Conservation (phyloP, 2,888 invertebrate genomes). For the Auanema sp. region DNA sequence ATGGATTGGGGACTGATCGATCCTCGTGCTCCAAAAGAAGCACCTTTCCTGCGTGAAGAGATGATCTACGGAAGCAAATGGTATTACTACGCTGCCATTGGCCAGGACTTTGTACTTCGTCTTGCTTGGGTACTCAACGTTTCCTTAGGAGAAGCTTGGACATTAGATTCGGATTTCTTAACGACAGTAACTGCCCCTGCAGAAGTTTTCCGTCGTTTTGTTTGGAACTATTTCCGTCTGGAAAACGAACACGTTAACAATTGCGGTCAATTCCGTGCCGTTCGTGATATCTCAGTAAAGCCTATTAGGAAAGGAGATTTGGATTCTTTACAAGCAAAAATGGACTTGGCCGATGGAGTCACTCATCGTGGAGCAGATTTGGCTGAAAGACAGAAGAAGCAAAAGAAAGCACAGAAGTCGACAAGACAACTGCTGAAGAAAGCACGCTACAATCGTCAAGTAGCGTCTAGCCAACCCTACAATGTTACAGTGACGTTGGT, state of each 20-base stretch:
- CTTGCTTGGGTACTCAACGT: constrained; percentile 88
- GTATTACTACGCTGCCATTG: constrained; percentile 92
- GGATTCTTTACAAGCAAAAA: constrained; percentile 42
- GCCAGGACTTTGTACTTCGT: constrained; percentile 88
- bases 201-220: constrained; percentile 74
- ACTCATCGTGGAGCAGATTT: constrained; percentile 62
- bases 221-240: constrained; percentile 98
- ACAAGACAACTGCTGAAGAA: constrained; percentile 57
- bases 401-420: constrained; percentile 58
- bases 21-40: constrained; percentile 83
- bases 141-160: constrained; percentile 70
- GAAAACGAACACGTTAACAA: constrained; percentile 99
- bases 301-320: constrained; percentile 74
- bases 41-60: constrained; percentile 69
- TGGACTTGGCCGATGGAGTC: constrained; percentile 61
- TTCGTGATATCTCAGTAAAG: constrained; percentile 92
- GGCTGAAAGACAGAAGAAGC: constrained; percentile 60
- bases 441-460: constrained; percentile 46
- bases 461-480: constrained; percentile 26
- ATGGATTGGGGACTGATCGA: constrained; percentile 88
- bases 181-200: constrained; percentile 60
- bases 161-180: constrained; percentile 59
- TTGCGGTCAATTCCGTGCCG: constrained; percentile 94
- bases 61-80: constrained; percentile 63
- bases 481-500: constrained; percentile 24